These are phyloP conservation scores for Bibio marci DNA, from an alignment of 2,888 invertebrate genomes.

Conservation along the genomic window DNA sequence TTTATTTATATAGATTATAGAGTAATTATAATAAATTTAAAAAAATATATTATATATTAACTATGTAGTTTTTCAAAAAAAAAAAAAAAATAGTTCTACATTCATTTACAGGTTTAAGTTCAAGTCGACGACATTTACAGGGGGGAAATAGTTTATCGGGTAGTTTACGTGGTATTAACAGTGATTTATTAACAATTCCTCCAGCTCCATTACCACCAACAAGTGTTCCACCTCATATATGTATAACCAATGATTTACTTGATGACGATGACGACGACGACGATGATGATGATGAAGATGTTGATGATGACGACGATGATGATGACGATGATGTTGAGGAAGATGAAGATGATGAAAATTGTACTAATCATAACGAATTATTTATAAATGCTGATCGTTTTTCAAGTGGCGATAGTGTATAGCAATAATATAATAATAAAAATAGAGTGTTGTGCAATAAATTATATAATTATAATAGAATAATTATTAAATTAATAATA, in stretches of 20 bases:
- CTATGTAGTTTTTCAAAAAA: too few species aligned
- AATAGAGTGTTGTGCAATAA: too few species aligned
- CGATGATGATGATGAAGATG: constrained; percentile 16
- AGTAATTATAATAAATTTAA: background rate
- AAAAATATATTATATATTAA: constrained; percentile 1
- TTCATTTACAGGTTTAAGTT: constrained; percentile 23
- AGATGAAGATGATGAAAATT: constrained; percentile 8
- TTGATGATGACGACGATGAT: constrained; percentile 17
- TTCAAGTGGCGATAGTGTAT: constrained; percentile 8
- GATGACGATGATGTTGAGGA: constrained; percentile 21
- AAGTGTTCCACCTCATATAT: constrained; percentile 29
- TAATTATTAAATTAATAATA: too few species aligned
- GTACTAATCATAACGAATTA: background rate
- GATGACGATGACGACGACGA: constrained; percentile 15
- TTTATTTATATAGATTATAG: too few species aligned
- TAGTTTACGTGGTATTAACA: constrained; percentile 28
- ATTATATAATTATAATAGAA: too few species aligned
- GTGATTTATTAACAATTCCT: constrained; percentile 26
- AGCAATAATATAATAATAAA: constrained; percentile 3
- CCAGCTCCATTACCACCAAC: constrained; percentile 30
- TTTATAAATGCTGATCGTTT: constrained; percentile 6
- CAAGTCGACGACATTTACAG: constrained; percentile 30
- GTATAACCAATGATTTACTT: constrained; percentile 19
- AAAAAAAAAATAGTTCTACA: constrained; percentile 1
- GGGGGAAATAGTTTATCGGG: constrained; percentile 29